Evolutionary conservation across 2,113 vertebrate species (phyloP).

Genomic region (Pomatostomus ruficeps): DNA sequence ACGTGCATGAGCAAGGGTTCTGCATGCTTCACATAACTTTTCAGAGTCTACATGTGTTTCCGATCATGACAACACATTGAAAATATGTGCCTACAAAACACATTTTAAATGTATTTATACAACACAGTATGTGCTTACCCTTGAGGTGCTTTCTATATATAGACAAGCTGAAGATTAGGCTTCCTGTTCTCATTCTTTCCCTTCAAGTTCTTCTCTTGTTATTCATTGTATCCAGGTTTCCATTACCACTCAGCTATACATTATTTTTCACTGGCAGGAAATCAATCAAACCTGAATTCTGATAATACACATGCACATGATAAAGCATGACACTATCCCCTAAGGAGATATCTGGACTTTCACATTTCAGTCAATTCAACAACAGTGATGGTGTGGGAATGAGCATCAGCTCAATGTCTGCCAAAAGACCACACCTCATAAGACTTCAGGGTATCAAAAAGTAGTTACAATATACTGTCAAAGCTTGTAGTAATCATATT

Average conservation of each 20-base stretch:
- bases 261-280: constrained; percentile 17
- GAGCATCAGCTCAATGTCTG: not conserved
- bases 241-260: not conserved
- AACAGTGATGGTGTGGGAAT: not conserved
- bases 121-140: constrained; percentile 39
- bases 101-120: constrained; percentile 57
- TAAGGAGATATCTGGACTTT: not conserved
- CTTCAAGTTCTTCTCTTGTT: not conserved
- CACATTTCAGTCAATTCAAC: not conserved
- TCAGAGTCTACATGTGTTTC: constrained; percentile 66
- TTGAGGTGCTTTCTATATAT: constrained; percentile 54
- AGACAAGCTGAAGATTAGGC: constrained; percentile 54
- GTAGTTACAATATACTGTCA: not conserved
- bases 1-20: constrained; percentile 24
- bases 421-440: not conserved
- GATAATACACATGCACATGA: not conserved
- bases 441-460: not conserved
- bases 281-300: not conserved
- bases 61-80: constrained; percentile 54
- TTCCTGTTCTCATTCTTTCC: not conserved
- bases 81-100: constrained; percentile 69
- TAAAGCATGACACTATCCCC: not conserved
- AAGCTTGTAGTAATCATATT: not conserved
- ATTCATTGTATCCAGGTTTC: not conserved
- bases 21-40: constrained; percentile 64